A percentile compares a stretch with the other conserved stretches of the same genome.
These are phyloP conservation scores for Hybos culiciformis DNA, from an alignment of 2,888 invertebrate genomes.

Conservation along the genomic window DNA sequence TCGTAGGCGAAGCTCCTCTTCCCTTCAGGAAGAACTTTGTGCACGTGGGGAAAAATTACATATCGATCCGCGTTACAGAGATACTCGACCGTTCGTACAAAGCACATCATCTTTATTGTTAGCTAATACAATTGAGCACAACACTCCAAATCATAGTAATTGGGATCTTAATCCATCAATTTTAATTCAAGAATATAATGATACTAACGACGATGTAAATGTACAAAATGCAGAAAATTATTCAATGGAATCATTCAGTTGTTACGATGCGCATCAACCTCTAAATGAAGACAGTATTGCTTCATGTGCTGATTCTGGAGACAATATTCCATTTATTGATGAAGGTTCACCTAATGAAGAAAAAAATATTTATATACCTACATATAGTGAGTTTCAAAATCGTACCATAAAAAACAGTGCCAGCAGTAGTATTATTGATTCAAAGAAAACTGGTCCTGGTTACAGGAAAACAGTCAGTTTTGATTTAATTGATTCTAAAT, in stretches of 20 bases:
- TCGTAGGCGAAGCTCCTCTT: conserved; percentile 29
- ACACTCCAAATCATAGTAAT: conserved; percentile 18
- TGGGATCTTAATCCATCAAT: conserved; percentile 25
- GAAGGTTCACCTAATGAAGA: conserved; percentile 33
- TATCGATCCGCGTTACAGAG: conserved; percentile 34
- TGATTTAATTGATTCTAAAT: conserved; percentile 23
- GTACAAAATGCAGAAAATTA: conserved; percentile 16
- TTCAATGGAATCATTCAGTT: conserved; percentile 24
- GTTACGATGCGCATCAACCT: conserved; percentile 31
- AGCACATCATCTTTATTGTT: conserved; percentile 29
- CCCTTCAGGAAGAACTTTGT: conserved; percentile 30
- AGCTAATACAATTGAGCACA: conserved; percentile 11
- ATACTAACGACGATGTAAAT: conserved; percentile 11
- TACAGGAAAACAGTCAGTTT: conserved; percentile 35
- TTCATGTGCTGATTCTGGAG: conserved; percentile 26
- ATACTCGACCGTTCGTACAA: conserved; percentile 31
- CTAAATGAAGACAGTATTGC: conserved; percentile 33
- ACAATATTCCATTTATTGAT: conserved; percentile 36
- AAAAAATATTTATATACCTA: conserved; percentile 19
- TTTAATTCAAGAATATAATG: conserved; percentile 32
- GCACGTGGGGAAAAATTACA: conserved; percentile 30
- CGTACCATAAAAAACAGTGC: not conserved
- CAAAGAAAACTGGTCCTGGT: conserved; percentile 17
- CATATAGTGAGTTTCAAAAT: conserved; percentile 12
- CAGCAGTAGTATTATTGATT: conserved; percentile 18